Base-by-base conservation (phyloP, 2,113 vertebrate genomes). In the Syngnathus typhle region DNA sequence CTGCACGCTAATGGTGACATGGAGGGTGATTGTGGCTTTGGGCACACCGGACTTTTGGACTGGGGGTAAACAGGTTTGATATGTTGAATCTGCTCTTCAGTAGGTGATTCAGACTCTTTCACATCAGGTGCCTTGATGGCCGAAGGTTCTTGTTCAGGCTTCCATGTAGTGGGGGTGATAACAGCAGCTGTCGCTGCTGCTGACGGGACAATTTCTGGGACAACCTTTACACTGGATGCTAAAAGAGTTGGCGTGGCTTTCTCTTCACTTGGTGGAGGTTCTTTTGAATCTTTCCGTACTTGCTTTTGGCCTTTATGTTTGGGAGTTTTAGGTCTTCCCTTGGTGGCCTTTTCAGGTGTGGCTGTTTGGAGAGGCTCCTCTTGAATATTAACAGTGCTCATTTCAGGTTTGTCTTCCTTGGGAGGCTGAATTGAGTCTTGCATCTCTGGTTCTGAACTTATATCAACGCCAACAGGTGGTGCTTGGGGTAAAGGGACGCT, bases 221-320 rank as follows among this genome's bases (percentile, higher is more conserved):
- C 64, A 41, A 62, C 5, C 38, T 81, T 84, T 65, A 58, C 46
- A 59, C 73, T 76, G 38, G 82, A 64, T 3, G 77, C 52, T 67
- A 67, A 70, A 62, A 81, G 78, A 4, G 69, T 27, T 10, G 77
- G 11, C 1, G 56, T 60, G 27, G 27, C 27, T 32, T 32, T 32
- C 39, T 85, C 90, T 60, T 93, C 93, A 0, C 78, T 71, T 49
- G 90, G 81, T 0, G 86, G 72, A 10, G 67, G 19, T 44, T 90
- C 85, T 39, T 96, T 95, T 0, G 70, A 0, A 0, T 93, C 90
- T 75, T 93, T 98, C 76, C 87, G 95, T 75, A 79, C 85, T 0
- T 78, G 89, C 77, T 93, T 98, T 73, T 80, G 87, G 18, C n/a
- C 70, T 82, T 93, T 94, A 3, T 90, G 92, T 68, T 94, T 92